phyloP scores from a whole-genome alignment of 2,797 vertebrate genomes.

The Cottoperca gobio region DNA sequence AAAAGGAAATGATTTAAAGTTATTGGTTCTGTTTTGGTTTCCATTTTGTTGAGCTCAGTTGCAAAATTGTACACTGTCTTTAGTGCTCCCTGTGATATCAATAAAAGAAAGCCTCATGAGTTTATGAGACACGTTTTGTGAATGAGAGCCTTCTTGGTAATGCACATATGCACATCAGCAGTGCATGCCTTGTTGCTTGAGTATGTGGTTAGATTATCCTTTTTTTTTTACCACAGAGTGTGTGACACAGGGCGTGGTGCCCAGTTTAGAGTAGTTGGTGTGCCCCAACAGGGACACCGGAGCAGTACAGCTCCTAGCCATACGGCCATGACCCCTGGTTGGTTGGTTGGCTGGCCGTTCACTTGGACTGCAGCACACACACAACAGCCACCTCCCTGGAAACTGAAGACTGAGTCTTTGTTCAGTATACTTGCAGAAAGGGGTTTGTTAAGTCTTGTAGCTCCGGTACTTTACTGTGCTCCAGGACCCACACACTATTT shows the following conservation, averaged over 20 bases:
- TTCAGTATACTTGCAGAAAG: slow-evolving; percentile 10
- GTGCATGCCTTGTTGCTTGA: slow-evolving; percentile 4
- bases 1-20: too few relatives aligned
- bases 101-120: not conserved
- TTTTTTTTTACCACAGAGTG: slow-evolving; percentile 10
- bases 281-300: slow-evolving; percentile 39
- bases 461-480: slow-evolving; percentile 1
- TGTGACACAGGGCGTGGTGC: slow-evolving; percentile 36
- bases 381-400: slow-evolving; percentile 31
- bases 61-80: slow-evolving; percentile 12
- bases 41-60: slow-evolving; percentile 6
- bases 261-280: slow-evolving; percentile 37
- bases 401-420: slow-evolving; percentile 29
- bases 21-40: slow-evolving; percentile 22
- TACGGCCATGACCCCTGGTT: slow-evolving; percentile 53
- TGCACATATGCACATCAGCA: slow-evolving; percentile 8
- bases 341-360: slow-evolving; percentile 44
- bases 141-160: slow-evolving; percentile 8
- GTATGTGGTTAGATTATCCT: slow-evolving; percentile 17
- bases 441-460: slow-evolving; percentile 14
- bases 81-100: slow-evolving; percentile 2
- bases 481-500: slow-evolving; percentile 6
- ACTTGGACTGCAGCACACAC: slow-evolving; percentile 27
- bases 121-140: slow-evolving; percentile 2
- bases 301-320: slow-evolving; percentile 43